Conservation (phyloP, 1,140 invertebrate species). For the Neodiprion virginianus region DNA sequence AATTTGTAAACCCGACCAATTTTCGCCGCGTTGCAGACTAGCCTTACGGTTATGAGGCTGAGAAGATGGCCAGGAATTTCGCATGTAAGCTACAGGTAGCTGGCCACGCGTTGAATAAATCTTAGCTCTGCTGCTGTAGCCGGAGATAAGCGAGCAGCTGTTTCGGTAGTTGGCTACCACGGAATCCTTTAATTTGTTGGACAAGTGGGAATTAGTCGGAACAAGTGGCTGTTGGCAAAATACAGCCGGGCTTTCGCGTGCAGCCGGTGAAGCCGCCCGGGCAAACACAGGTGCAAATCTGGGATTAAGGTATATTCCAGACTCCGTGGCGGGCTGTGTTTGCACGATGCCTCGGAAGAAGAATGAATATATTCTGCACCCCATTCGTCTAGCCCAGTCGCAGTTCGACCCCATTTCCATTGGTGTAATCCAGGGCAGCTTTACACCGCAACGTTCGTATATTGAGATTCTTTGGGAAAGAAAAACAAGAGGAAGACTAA, state of each 20-base stretch:
- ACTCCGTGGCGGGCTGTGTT: not conserved
- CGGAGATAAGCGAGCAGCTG: not conserved
- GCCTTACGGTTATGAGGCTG: too few relatives aligned
- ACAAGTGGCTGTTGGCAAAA: conserved; percentile 7
- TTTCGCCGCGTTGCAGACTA: too few relatives aligned
- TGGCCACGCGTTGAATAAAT: too few relatives aligned
- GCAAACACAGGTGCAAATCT: conserved; percentile 4
- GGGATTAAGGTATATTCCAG: not conserved
- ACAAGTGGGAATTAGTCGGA: conserved; percentile 7
- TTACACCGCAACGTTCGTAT: too few relatives aligned
- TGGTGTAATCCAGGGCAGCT: too few relatives aligned
- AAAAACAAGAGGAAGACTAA: conserved; percentile 14
- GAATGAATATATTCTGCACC: too few relatives aligned
- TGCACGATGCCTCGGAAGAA: not conserved
- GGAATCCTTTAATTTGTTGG: conserved; percentile 7
- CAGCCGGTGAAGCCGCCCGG: not conserved
- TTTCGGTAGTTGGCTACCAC: conserved; percentile 2
- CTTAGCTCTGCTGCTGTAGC: not conserved
- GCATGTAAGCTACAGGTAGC: too few relatives aligned
- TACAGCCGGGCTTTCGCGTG: not conserved
- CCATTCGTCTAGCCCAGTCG: too few relatives aligned
- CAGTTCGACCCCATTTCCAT: too few relatives aligned
- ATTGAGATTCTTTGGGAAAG: not conserved
- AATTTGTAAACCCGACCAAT: too few relatives aligned
- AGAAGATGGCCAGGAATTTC: too few relatives aligned